Base-by-base conservation (phyloP, 1,140 invertebrate species). In the Brachionus sp. region DNA sequence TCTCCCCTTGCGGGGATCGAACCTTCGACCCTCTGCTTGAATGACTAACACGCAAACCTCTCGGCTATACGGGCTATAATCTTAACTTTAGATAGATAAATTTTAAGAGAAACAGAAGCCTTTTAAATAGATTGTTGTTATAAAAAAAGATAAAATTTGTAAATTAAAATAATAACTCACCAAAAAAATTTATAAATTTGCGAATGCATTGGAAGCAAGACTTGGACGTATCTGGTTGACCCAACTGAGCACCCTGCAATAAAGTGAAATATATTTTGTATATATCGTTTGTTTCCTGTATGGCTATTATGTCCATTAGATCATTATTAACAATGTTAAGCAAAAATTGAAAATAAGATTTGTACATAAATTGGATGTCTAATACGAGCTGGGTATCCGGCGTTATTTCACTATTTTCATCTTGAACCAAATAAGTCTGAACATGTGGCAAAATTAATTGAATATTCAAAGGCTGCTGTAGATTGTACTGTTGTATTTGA, bases 331-430 rank as follows among this genome's bases (percentile, higher is more conserved):
- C 62, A 42, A 80, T 62, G 57, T 62, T 80, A 5, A 80, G 39
- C 46, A 80, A 42, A 25, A 80, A 80, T 80, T 80, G 77, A 80
- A 80, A 57, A 23, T 80, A 80, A 42, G 50, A 23, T 66, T 80
- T 80, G 50, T 62, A 80, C 35, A 80, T 39, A 13, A 80, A 57
- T 62, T 80, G 77, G 19, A 80, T 80, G 57, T 80, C 77, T 3
- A 80, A 13, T 1, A 80, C 37, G 3, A 80, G 50, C 39, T 80
- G 77, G 19, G 77, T 57, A 25, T 80, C 77, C 0, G 70, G 70
- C 33, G 70, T 46, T 25, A 75, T 75, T 44, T 75, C 70, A 70
- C 66, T 70, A 23, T 70, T 70, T 75, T 75, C 70, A n/a, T 70
- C 66, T 39, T 75, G 39, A 10, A 75, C 70, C 19, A 75, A 75